Evolutionary conservation across 2,888 invertebrate species (phyloP).

Genomic region (Acanthopleura granulata): DNA sequence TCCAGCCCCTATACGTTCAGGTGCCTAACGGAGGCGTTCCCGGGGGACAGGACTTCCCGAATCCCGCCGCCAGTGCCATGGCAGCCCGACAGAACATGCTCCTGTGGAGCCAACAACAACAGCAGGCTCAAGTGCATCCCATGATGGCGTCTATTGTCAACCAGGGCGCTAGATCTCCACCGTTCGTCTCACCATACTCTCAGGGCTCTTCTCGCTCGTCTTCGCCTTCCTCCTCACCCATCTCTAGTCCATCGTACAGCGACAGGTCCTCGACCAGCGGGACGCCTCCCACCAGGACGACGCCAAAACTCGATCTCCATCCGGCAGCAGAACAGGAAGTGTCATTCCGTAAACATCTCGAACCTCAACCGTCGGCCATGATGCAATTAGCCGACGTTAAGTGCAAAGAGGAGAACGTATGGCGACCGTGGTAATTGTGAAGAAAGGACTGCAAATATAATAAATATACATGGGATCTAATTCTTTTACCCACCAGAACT

Average conservation of each 20-base stretch:
- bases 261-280: neutral
- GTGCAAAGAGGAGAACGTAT: slow-evolving; percentile 7
- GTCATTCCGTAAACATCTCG: neutral
- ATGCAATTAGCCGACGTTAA: neutral
- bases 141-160: neutral
- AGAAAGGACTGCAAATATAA: too few species aligned
- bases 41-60: neutral
- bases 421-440: neutral
- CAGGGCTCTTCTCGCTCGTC: neutral
- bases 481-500: too few species aligned
- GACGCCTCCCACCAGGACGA: neutral
- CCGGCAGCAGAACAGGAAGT: neutral
- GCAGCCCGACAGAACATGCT: neutral
- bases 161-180: neutral
- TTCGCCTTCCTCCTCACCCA: neutral
- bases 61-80: neutral
- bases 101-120: neutral
- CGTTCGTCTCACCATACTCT: slow-evolving; percentile 11
- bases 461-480: too few species aligned
- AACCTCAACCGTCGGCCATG: neutral
- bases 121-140: neutral
- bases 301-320: neutral
- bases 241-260: neutral
- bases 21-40: neutral
- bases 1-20: slow-evolving; percentile 9